A percentile compares a stretch with the other conserved stretches of the same genome.
Conservation (phyloP, 2,113 vertebrate genomes). For the rat (Rattus norvegicus) region GRCr8 NC_086039.1:63186501-63187000, state of each 20-base stretch:
- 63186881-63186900: conserved; percentile 13
- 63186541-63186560: conserved; percentile 68
- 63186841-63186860: conserved; percentile 31
- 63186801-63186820: too few relatives aligned
- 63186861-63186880: conserved; percentile 5
- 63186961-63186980: neutral
- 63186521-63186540: conserved; percentile 45
- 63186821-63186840: neutral
- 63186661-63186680: neutral
- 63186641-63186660: conserved; percentile 46
- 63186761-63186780: too few relatives aligned
- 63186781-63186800: too few relatives aligned
- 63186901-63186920: neutral
- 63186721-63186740: neutral
- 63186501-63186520: conserved; percentile 32
- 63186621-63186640: conserved; percentile 27
- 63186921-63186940: neutral
- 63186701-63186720: conserved; percentile 29
- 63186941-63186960: neutral
- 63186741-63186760: too few relatives aligned
- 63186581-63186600: neutral
- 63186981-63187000: neutral
- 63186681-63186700: conserved; percentile 36
- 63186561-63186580: conserved; percentile 38
- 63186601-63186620: conserved; percentile 52